Base-by-base conservation (phyloP, 2,113 vertebrate species). In the Tetrao urogallus region DNA sequence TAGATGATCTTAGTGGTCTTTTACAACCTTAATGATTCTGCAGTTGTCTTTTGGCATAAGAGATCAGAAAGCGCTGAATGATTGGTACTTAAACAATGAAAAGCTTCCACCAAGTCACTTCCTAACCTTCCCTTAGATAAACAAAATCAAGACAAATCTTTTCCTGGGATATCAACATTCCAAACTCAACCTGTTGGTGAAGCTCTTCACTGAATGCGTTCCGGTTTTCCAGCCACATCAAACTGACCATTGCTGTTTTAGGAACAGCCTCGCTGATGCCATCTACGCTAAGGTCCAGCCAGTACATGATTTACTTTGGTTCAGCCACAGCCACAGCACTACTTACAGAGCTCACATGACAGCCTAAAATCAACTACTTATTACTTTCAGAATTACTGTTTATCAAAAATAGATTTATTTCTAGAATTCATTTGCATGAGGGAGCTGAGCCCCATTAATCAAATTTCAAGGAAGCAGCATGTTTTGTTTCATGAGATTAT, bases 21-120 rank as follows among this genome's bases (percentile, higher is more conserved):
- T 54, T 28, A 27, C 52, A 28, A 25, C 14, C 52, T 54, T 54
- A 28, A 54, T 16, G 50, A 27, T 27, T 52, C 25, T 52, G 15
- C 8, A 8, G 14, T 52, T 52, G 25, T 52, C 43, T 65, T 90
- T 66, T 43, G 11, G 30, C 2, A 0, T 30, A 86, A 73, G 8
- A 58, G 30, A 47, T 66, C 40, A 90, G 30, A 90, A 95, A 66
- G 18, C 36, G 67, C 19, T 67, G 43, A 92, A 77, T 21, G 48
- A 63, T 22, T 50, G 80, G 17, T 34, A 64, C 24, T 64, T 79
- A 64, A 67, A 89, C 30, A 74, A 10, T 28, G 50, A 61, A 88
- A 45, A 77, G n/a, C 15, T 88, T 82, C 79, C 43, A 40, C 10
- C 3, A 1, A 80, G 27, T 54, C 42, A 63, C 18, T 58, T 56